A percentile compares a stretch with the other conserved stretches of the same genome.
Conservation (phyloP, 2,113 vertebrate genomes). For the Eurystomus gularis region DNA sequence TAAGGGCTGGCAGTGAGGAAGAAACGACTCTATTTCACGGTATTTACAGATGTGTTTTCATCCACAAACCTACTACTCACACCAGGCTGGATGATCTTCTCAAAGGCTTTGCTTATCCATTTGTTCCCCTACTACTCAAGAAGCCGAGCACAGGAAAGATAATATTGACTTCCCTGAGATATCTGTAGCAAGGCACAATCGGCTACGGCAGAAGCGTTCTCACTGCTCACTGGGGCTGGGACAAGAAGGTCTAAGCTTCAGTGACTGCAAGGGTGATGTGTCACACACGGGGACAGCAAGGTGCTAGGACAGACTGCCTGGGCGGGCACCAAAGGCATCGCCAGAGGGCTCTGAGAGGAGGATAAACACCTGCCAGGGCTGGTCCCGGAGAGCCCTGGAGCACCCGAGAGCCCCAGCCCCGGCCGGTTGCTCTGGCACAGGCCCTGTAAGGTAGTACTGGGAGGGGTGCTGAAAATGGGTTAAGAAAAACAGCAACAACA, state of each 20-base stretch:
- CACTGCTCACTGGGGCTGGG: background rate
- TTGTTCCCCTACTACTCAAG: background rate
- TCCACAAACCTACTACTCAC: background rate
- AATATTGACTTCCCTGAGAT: background rate
- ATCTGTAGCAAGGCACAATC: background rate
- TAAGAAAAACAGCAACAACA: background rate
- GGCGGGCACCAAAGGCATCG: background rate
- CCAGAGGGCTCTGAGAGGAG: background rate
- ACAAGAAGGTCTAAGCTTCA: background rate
- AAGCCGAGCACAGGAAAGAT: background rate
- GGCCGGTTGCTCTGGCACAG: rapidly evolving
- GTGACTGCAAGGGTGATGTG: background rate
- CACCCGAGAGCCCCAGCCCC: background rate
- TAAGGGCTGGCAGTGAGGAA: background rate
- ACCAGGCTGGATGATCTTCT: background rate
- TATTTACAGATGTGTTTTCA: background rate
- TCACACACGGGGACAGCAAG: background rate
- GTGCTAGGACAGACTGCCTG: background rate
- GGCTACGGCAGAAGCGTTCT: rapidly evolving
- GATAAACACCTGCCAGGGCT: rapidly evolving
- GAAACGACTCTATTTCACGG: background rate
- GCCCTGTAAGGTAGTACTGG: background rate
- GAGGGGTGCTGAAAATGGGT: background rate
- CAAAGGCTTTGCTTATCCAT: background rate
- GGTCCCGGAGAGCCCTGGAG: background rate